Percentiles rank a stretch among this genome's conserved stretches.
These are phyloP conservation scores for Galaxias olidus DNA, from an alignment of 2,797 vertebrate genomes.

Conservation along the genomic window DNA sequence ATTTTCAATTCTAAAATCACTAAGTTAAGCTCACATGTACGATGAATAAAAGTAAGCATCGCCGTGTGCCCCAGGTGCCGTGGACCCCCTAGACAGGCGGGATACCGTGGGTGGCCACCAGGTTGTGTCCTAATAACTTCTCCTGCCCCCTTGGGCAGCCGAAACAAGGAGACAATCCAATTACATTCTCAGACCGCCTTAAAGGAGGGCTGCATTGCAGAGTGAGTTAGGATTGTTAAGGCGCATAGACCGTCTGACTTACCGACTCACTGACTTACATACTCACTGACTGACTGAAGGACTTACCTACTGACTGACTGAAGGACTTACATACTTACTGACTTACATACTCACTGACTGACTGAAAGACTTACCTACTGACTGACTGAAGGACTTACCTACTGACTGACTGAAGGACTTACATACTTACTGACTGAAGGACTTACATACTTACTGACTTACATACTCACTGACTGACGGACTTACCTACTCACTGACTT, in stretches of 20 bases:
- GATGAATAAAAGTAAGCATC: slow-evolving; percentile 5
- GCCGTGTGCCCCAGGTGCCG: slow-evolving; percentile 59
- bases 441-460: slow-evolving; percentile 27
- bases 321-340: no score
- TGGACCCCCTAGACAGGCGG: slow-evolving; percentile 43
- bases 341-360: no score
- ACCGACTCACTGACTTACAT: no score
- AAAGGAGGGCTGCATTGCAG: slow-evolving; percentile 39
- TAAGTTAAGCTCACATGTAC: no score
- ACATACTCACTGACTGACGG: slow-evolving; percentile 15
- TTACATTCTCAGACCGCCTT: slow-evolving; percentile 67
- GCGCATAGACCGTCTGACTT: slow-evolving; percentile 10
- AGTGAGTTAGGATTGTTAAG: slow-evolving; percentile 56
- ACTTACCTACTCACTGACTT: slow-evolving; percentile 37
- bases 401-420: slow-evolving; percentile 38
- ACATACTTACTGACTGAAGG: slow-evolving; percentile 32
- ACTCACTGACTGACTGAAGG: no score
- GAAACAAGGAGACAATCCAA: slow-evolving; percentile 73
- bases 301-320: no score
- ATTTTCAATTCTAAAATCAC: no score
- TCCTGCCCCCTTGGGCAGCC: slow-evolving; percentile 49
- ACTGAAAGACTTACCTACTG: slow-evolving; percentile 30
- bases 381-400: slow-evolving; percentile 13
- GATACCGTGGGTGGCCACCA: slow-evolving; percentile 65
- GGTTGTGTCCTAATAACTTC: slow-evolving; percentile 72